Evolutionary conservation across 2,113 vertebrate genomes (phyloP).

Genomic region (Mionectes macconnelli): DNA sequence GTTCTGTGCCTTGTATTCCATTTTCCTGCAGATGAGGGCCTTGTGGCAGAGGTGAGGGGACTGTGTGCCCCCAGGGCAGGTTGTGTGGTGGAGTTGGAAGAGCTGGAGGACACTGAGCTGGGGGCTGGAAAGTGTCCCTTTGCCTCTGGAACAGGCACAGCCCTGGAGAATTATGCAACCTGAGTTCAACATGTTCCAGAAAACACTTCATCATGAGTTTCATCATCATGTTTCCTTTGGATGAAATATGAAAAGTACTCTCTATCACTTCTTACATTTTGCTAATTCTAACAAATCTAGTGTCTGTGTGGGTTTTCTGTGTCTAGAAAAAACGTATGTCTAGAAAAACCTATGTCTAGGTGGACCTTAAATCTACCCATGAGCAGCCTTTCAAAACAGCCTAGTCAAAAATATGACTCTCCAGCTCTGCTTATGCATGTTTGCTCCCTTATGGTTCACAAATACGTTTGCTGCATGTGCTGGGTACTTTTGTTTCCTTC

Average conservation of each 20-base stretch:
- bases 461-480: not conserved
- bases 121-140: not conserved
- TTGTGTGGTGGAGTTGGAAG: not conserved
- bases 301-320: not conserved
- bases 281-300: not conserved
- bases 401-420: not conserved
- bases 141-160: not conserved
- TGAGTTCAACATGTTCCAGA: constrained; percentile 21
- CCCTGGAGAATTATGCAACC: not conserved
- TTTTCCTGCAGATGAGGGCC: not conserved
- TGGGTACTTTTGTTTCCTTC: constrained; percentile 29
- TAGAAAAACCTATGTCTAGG: no score
- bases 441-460: not conserved
- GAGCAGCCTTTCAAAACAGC: not conserved
- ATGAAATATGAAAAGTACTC: not conserved
- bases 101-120: not conserved
- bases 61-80: not conserved
- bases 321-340: no score
- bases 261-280: not conserved
- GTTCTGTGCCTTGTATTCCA: not conserved
- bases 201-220: not conserved
- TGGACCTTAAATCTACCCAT: not conserved
- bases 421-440: not conserved
- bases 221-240: constrained; percentile 11
- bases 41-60: rapidly evolving